A percentile compares a stretch with the other conserved stretches of the same genome.
Conservation (phyloP, 1,140 invertebrate species). For the Lamellibrachia luymesi region DNA sequence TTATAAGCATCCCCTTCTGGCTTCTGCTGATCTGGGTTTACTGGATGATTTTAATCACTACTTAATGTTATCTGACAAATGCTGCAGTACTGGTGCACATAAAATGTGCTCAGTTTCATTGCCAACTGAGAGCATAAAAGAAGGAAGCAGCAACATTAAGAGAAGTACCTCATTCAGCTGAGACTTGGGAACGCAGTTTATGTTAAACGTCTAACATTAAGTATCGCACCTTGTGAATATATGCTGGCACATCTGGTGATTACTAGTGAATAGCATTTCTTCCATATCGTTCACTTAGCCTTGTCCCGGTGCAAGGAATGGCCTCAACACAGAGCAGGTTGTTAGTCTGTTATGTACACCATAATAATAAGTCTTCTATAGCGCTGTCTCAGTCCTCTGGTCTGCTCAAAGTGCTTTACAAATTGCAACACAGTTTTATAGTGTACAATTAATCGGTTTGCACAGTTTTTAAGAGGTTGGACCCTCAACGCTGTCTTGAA, state of each 20-base stretch:
- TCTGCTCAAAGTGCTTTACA: too few relatives aligned
- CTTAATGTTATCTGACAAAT: not conserved
- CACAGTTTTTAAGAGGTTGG: too few relatives aligned
- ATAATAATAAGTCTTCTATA: too few relatives aligned
- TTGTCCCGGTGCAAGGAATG: not conserved
- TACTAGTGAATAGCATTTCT: not conserved
- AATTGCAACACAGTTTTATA: too few relatives aligned
- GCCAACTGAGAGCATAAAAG: slow-evolving; percentile 18
- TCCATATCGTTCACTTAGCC: not conserved
- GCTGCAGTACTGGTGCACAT: not conserved
- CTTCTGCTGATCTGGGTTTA: not conserved
- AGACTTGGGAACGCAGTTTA: not conserved
- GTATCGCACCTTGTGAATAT: not conserved
- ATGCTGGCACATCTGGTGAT: not conserved
- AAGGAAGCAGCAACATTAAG: slow-evolving; percentile 17
- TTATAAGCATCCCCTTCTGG: not conserved
- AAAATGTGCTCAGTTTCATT: slow-evolving; percentile 2
- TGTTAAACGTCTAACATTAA: not conserved
- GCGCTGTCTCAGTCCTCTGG: too few relatives aligned
- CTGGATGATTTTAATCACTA: not conserved
- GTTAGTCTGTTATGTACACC: too few relatives aligned
- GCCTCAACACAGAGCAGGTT: too few relatives aligned
- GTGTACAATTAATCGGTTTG: too few relatives aligned
- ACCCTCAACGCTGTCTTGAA: too few relatives aligned
- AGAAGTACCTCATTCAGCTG: slow-evolving; percentile 12